Conservation (phyloP, 2,888 invertebrate species). For the Tenthredo scrophulariae region DNA sequence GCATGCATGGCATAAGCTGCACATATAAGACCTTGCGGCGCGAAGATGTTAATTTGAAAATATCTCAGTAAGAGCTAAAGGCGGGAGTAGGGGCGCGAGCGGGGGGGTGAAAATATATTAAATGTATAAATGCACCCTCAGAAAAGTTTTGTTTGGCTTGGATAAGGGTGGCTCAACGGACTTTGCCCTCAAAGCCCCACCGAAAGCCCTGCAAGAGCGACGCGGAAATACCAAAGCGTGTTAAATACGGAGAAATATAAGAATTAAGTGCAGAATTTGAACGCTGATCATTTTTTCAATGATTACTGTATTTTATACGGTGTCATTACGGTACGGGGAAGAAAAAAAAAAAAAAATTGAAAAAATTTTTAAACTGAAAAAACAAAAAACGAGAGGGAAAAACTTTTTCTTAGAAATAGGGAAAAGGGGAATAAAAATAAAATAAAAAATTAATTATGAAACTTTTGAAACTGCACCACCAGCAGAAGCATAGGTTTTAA, state of each 20-base stretch:
- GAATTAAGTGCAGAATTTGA: not conserved
- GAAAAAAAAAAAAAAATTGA: not conserved
- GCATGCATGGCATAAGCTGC: slow-evolving; percentile 13
- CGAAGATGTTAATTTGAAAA: slow-evolving; percentile 51
- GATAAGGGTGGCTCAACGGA: slow-evolving; percentile 38
- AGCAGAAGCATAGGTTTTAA: not conserved
- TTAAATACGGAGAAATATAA: not conserved
- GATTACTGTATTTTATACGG: not conserved
- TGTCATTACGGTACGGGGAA: not conserved
- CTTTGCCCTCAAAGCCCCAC: not conserved
- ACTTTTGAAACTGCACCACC: not conserved
- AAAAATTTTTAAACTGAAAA: not conserved
- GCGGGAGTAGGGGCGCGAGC: not conserved
- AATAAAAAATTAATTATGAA: not conserved
- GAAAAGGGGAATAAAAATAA: not conserved
- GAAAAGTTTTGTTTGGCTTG: slow-evolving; percentile 42
- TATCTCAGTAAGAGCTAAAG: slow-evolving; percentile 4
- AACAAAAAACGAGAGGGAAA: not conserved
- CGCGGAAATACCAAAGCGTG: not conserved
- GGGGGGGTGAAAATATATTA: slow-evolving; percentile 13
- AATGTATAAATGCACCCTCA: slow-evolving; percentile 49
- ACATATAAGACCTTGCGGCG: slow-evolving; percentile 8
- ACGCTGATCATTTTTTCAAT: not conserved
- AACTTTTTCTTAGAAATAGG: too few species aligned
- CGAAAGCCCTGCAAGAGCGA: slow-evolving; percentile 3